phyloP scores from a whole-genome alignment of 2,113 vertebrate genomes.

The Pomatostomus ruficeps region DNA sequence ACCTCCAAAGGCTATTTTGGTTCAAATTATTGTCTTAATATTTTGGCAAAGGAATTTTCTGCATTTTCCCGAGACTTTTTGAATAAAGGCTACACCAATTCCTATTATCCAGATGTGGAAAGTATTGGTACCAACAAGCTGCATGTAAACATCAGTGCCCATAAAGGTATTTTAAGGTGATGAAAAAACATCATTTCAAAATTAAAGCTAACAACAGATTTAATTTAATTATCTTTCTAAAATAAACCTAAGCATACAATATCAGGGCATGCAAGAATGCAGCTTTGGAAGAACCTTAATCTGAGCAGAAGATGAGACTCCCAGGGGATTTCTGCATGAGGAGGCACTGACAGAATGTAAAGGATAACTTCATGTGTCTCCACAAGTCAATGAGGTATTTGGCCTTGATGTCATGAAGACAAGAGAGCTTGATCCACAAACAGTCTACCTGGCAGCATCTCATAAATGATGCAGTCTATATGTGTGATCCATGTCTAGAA shows the following conservation, averaged over 20 bases:
- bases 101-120: background rate
- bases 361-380: background rate
- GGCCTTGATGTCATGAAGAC: background rate
- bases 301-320: background rate
- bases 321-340: background rate
- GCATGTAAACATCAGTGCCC: background rate
- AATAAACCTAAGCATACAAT: background rate
- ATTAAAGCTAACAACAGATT: background rate
- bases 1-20: background rate
- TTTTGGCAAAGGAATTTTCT: background rate
- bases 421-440: background rate
- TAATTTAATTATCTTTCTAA: background rate
- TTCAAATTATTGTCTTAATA: background rate
- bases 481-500: background rate
- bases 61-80: background rate
- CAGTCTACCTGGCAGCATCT: background rate
- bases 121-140: background rate
- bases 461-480: background rate
- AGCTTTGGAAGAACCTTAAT: slow-evolving; percentile 1
- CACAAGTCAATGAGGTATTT: background rate
- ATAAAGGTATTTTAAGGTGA: background rate
- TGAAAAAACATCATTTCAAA: background rate
- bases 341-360: background rate
- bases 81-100: background rate
- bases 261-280: background rate